phyloP scores from a whole-genome alignment of 2,888 invertebrate genomes.

The Sympetrum striolatum region DNA sequence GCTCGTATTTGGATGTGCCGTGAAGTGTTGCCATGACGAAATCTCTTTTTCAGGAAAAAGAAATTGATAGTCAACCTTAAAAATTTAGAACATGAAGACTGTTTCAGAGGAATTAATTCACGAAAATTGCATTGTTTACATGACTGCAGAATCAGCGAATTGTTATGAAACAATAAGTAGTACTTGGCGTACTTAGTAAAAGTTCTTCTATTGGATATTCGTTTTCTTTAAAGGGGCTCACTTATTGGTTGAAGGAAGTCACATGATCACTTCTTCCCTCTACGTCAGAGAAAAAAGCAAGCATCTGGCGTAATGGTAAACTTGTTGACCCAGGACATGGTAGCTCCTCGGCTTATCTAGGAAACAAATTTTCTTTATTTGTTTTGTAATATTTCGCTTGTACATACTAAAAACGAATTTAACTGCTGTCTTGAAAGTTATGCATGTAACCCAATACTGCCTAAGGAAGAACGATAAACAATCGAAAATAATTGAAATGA shows the following conservation, averaged over 20 bases:
- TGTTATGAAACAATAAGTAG: too few relatives aligned
- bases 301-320: conserved; percentile 38
- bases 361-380: neutral
- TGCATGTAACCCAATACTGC: neutral
- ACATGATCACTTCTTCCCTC: neutral
- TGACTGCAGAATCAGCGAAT: too few relatives aligned
- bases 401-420: neutral
- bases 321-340: conserved; percentile 44
- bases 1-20: too few relatives aligned
- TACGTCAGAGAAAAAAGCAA: conserved; percentile 37
- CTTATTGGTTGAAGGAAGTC: neutral
- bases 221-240: too few relatives aligned
- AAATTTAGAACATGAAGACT: too few relatives aligned
- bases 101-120: too few relatives aligned
- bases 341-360: neutral
- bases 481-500: conserved; percentile 25
- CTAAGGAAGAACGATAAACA: neutral
- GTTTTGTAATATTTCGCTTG: neutral
- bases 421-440: conserved; percentile 1
- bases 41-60: too few relatives aligned
- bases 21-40: too few relatives aligned
- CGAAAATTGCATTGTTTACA: too few relatives aligned
- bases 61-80: too few relatives aligned
- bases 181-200: too few relatives aligned
- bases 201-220: too few relatives aligned